Conservation (phyloP, 2,888 invertebrate genomes). For the Thecocarcelia acutangulata region DNA sequence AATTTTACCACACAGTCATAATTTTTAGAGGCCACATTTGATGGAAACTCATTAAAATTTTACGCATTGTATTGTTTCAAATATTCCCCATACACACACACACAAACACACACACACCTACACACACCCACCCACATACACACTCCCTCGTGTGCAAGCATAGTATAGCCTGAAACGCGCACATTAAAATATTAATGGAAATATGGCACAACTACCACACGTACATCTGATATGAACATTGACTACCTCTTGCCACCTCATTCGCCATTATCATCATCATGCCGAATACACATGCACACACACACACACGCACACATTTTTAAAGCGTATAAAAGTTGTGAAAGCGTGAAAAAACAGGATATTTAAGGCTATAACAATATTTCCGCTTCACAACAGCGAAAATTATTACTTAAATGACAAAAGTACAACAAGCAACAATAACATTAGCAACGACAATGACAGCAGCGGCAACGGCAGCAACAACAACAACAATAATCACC, state of each 20-base stretch:
- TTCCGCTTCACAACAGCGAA: constrained; percentile 64
- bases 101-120: background rate
- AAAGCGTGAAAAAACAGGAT: constrained; percentile 59
- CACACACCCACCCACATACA: background rate
- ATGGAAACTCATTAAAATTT: constrained; percentile 55
- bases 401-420: constrained; percentile 76
- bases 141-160: background rate
- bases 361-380: constrained; percentile 61
- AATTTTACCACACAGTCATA: background rate
- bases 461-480: constrained; percentile 25
- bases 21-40: constrained; percentile 35
- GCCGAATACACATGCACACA: constrained; percentile 11
- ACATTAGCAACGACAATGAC: constrained; percentile 28
- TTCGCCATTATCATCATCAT: constrained; percentile 12
- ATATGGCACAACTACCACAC: constrained; percentile 17
- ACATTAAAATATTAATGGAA: background rate
- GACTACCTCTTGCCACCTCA: background rate
- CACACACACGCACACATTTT: constrained; percentile 28
- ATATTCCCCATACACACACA: background rate
- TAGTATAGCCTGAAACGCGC: constrained; percentile 13
- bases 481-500: constrained; percentile 22
- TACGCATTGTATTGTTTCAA: constrained; percentile 38
- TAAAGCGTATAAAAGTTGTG: constrained; percentile 24
- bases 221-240: background rate
- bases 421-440: constrained; percentile 40